A percentile compares a stretch with the other conserved stretches of the same genome.
Conservation (phyloP, 1,140 invertebrate species). For the Laupala kohalensis region DNA sequence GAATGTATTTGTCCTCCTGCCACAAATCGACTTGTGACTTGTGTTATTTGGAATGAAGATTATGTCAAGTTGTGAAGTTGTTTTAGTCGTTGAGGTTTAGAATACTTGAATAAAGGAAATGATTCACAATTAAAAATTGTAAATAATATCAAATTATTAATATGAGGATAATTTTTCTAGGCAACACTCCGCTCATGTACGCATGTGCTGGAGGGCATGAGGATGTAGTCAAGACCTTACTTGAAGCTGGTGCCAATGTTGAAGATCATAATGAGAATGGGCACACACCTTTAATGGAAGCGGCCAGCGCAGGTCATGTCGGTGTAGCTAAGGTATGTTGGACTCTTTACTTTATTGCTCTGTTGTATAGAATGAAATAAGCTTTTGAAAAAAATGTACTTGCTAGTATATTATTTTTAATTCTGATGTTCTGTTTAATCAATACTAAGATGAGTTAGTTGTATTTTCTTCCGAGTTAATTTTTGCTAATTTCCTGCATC, state of each 20-base stretch:
- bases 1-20: no score
- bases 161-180: slow-evolving; percentile 34
- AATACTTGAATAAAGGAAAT: no score
- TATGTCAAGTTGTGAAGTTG: no score
- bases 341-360: background rate
- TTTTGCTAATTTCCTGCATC: no score
- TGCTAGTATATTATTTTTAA: background rate
- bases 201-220: slow-evolving; percentile 92
- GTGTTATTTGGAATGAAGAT: no score
- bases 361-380: background rate
- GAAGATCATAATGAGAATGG: slow-evolving; percentile 99
- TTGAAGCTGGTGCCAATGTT: slow-evolving; percentile 85
- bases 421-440: background rate
- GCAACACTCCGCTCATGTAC: slow-evolving; percentile 96
- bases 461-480: no score
- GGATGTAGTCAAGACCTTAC: slow-evolving; percentile 75
- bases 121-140: no score
- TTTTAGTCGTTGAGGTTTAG: no score
- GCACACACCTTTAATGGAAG: slow-evolving; percentile 98
- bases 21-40: no score
- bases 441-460: no score
- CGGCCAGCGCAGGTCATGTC: slow-evolving; percentile 92
- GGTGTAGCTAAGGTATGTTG: slow-evolving; percentile 69
- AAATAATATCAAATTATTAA: no score
- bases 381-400: background rate